These are phyloP conservation scores for Rhodinocichla rosea DNA, from an alignment of 2,113 vertebrate genomes.

Conservation along the genomic window DNA sequence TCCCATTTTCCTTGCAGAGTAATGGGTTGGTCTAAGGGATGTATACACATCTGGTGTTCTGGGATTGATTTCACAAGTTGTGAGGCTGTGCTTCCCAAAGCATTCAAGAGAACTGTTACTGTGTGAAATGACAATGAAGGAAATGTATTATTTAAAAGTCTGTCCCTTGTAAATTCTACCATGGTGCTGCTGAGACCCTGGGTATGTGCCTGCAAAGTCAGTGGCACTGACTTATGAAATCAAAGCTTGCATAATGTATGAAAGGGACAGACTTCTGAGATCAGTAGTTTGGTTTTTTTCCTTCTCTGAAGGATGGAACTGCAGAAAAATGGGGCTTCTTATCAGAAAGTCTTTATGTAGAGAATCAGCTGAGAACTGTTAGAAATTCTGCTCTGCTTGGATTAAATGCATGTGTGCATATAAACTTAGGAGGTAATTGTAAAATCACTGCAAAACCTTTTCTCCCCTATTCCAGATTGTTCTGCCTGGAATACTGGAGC, in stretches of 20 bases:
- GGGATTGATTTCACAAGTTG: not conserved
- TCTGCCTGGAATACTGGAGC: slow-evolving; percentile 92
- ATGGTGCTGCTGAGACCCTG: not conserved
- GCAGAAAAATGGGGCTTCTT: not conserved
- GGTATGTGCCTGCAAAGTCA: not conserved
- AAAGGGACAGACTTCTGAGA: not conserved
- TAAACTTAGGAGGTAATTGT: not conserved
- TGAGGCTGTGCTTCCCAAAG: not conserved
- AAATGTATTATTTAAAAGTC: not conserved
- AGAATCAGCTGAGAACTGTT: not conserved
- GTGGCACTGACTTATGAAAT: not conserved
- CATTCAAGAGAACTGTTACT: not conserved
- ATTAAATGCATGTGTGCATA: not conserved
- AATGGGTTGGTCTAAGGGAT: not conserved
- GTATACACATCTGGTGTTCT: not conserved
- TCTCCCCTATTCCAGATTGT: slow-evolving; percentile 78
- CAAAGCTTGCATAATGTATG: not conserved
- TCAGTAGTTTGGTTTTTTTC: not conserved
- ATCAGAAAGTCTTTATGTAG: not conserved
- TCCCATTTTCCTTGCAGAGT: not conserved
- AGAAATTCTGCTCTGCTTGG: not conserved
- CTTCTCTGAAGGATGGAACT: not conserved
- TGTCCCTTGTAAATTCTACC: not conserved
- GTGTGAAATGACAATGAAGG: not conserved
- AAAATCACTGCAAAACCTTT: not conserved